Percentiles rank a stretch among this genome's conserved stretches.
phyloP scores from a whole-genome alignment of 2,888 invertebrate genomes.

The Stenoptilia bipunctidactyla region DNA sequence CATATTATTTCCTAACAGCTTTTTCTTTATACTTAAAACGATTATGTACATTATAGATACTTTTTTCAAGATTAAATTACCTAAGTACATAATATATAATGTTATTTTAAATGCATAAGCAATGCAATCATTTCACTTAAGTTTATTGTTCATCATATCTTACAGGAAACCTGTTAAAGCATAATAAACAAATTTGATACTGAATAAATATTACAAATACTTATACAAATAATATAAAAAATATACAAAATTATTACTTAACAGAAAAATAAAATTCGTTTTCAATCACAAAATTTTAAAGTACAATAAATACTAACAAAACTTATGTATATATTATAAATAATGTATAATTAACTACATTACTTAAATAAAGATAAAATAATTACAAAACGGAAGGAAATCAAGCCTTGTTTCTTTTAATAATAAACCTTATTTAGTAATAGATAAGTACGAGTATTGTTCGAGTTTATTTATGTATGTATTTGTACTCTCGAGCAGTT shows the following conservation, averaged over 20 bases:
- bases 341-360: too few relatives aligned
- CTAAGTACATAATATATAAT: too few relatives aligned
- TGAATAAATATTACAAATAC: too few relatives aligned
- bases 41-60: constrained; percentile 56
- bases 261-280: too few relatives aligned
- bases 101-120: constrained; percentile 26
- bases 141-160: constrained; percentile 14
- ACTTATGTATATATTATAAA: too few relatives aligned
- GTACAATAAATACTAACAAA: too few relatives aligned
- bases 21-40: constrained; percentile 47
- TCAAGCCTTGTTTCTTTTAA: not conserved
- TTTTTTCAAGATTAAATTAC: constrained; percentile 13
- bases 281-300: too few relatives aligned
- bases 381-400: not conserved
- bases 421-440: not conserved
- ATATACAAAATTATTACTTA: too few relatives aligned
- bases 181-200: too few relatives aligned
- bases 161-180: too few relatives aligned
- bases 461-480: constrained; percentile 26
- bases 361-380: too few relatives aligned
- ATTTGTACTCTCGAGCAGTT: constrained; percentile 43
- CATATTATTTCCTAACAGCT: constrained; percentile 38
- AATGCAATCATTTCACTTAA: constrained; percentile 19
- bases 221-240: too few relatives aligned
- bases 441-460: constrained; percentile 24